These are phyloP conservation scores for Enteromius mattozi DNA, from an alignment of 2,797 vertebrate genomes.

Conservation along the genomic window DNA sequence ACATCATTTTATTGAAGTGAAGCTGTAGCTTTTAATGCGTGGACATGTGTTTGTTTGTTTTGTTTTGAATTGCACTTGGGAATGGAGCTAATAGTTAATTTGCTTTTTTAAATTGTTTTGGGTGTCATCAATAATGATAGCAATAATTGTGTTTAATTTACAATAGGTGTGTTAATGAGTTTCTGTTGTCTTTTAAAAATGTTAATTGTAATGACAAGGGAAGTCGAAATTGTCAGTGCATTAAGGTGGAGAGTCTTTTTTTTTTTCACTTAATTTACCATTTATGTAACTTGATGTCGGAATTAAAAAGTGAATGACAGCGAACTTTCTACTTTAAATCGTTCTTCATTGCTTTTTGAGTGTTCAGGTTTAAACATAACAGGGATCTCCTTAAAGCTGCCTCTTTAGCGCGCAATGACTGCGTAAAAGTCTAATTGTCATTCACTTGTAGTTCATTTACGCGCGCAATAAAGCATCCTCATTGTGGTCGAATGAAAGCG, in stretches of 20 bases:
- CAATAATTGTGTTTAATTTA: not conserved
- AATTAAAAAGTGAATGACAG: not conserved
- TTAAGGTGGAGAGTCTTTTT: not conserved
- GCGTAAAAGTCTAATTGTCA: constrained; percentile 9
- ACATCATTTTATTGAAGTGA: constrained; percentile 67
- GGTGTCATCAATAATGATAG: not conserved
- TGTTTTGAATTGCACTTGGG: constrained; percentile 19
- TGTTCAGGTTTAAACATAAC: not conserved
- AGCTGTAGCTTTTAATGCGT: constrained; percentile 2
- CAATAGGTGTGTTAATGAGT: not conserved
- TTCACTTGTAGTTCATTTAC: constrained; percentile 28
- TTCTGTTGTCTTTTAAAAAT: not conserved
- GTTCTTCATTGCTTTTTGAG: not conserved
- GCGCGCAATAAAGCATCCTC: constrained; percentile 39
- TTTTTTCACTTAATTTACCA: not conserved
- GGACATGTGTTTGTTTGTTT: not conserved
- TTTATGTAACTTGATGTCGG: not conserved
- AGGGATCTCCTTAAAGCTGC: not conserved
- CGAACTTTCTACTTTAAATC: constrained; percentile 17
- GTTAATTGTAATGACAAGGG: not conserved
- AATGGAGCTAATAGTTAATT: not conserved
- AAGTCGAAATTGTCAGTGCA: constrained; percentile 30
- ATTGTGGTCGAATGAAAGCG: not conserved
- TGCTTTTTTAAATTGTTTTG: not conserved
- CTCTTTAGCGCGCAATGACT: constrained; percentile 7